These are phyloP conservation scores for Agrilus biguttatus DNA, from an alignment of 2,888 invertebrate genomes.

Conservation along the genomic window DNA sequence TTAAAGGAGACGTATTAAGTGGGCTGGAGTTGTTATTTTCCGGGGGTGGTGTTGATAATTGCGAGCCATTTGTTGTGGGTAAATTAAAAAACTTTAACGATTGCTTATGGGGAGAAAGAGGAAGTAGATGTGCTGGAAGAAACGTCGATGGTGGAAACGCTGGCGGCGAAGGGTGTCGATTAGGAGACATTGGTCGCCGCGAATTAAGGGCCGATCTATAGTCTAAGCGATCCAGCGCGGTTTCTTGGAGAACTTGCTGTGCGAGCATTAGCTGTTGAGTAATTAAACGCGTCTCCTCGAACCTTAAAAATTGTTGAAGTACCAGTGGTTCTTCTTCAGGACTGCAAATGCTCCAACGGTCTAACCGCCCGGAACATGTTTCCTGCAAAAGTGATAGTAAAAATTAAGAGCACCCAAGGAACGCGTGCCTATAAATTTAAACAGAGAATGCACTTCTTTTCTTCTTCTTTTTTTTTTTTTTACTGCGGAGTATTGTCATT, in stretches of 20 bases:
- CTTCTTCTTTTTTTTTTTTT: background rate
- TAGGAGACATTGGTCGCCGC: slow-evolving; percentile 50
- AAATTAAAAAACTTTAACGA: slow-evolving; percentile 33
- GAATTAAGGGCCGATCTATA: slow-evolving; percentile 28
- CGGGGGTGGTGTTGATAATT: slow-evolving; percentile 41
- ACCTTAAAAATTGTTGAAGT: slow-evolving; percentile 80
- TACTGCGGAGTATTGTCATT: background rate
- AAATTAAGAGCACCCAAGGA: background rate
- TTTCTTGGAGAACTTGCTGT: slow-evolving; percentile 45
- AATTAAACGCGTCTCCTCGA: slow-evolving; percentile 76
- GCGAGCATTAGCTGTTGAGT: slow-evolving; percentile 51
- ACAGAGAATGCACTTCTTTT: background rate
- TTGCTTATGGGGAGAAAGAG: slow-evolving; percentile 34
- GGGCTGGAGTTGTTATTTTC: slow-evolving; percentile 43
- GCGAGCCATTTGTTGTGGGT: slow-evolving; percentile 34
- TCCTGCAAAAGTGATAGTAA: slow-evolving; percentile 48
- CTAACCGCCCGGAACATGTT: slow-evolving; percentile 65
- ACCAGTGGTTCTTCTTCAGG: slow-evolving; percentile 83
- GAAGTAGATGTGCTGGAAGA: slow-evolving; percentile 28
- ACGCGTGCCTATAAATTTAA: background rate
- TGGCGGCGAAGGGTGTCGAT: slow-evolving; percentile 50
- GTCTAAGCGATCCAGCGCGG: slow-evolving; percentile 40
- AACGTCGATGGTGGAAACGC: slow-evolving; percentile 34
- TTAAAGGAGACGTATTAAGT: slow-evolving; percentile 58
- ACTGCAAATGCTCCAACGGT: slow-evolving; percentile 79